Conservation (phyloP, 1,140 invertebrate species). For the Heliconius nattereri region DNA sequence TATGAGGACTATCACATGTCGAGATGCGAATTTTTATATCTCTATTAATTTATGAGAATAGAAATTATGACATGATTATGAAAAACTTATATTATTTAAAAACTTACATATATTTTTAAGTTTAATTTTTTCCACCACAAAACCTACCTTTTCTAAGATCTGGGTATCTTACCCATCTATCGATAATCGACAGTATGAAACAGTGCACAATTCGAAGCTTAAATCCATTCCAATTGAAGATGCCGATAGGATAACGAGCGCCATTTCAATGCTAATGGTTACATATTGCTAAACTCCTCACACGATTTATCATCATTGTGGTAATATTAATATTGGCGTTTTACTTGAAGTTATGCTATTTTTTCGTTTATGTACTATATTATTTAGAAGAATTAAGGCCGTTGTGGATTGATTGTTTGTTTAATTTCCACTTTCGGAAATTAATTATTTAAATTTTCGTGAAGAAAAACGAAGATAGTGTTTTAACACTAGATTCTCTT, state of each 20-base stretch:
- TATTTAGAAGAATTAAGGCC: no score
- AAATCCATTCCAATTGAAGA: constrained; percentile 58
- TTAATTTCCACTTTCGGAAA: no score
- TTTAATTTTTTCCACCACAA: neutral
- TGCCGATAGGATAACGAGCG: constrained; percentile 51
- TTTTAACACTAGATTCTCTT: no score
- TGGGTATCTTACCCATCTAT: constrained; percentile 58
- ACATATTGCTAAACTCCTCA: constrained; percentile 48
- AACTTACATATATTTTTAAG: no score
- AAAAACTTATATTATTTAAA: no score
- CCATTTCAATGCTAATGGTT: constrained; percentile 60
- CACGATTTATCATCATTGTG: constrained; percentile 22
- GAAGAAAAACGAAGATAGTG: no score
- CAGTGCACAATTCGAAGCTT: constrained; percentile 59
- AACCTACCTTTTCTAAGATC: neutral
- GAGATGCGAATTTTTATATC: no score
- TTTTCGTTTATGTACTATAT: neutral
- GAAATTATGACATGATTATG: no score
- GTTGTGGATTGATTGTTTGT: no score
- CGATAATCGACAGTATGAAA: constrained; percentile 53
- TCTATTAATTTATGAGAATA: no score
- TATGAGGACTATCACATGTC: no score
- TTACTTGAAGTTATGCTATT: neutral
- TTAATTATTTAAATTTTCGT: no score
- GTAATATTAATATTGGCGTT: constrained; percentile 12